Conservation (phyloP, 2,113 vertebrate genomes). For the Loxodonta africana region DNA sequence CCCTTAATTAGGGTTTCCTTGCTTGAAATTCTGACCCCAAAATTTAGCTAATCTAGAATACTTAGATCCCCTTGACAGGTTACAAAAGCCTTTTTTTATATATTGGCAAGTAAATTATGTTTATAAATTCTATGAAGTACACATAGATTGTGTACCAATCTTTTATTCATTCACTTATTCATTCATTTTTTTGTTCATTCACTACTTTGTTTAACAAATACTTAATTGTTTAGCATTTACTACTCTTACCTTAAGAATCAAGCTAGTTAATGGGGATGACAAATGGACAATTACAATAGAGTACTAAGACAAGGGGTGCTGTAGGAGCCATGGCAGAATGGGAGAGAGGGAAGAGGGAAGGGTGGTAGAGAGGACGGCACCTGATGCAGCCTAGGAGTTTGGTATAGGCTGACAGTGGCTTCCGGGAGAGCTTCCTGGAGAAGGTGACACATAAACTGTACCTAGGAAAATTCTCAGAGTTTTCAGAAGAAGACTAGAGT, state of each 20-base stretch:
- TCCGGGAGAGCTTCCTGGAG: not conserved
- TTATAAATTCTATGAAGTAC: not conserved
- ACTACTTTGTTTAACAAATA: conserved; percentile 11
- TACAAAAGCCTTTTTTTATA: not conserved
- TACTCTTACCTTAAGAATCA: conserved; percentile 41
- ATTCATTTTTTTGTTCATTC: not conserved
- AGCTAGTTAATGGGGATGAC: not conserved
- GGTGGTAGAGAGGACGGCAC: not conserved
- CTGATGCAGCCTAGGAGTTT: not conserved
- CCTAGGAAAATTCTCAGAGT: not conserved
- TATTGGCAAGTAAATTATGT: not conserved
- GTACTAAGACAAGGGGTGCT: not conserved
- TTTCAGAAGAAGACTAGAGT: conserved; percentile 32
- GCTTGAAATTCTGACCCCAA: not conserved
- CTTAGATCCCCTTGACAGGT: not conserved
- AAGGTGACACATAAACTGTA: not conserved
- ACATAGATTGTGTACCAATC: not conserved
- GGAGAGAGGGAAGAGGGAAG: not conserved
- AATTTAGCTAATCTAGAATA: not conserved
- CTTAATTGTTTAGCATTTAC: conserved; percentile 35
- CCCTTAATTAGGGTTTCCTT: not conserved
- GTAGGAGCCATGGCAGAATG: not conserved
- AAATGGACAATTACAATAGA: not conserved
- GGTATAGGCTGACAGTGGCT: not conserved
- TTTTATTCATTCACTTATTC: not conserved